phyloP scores from a whole-genome alignment of 2,888 invertebrate genomes.

The Orgyia antiqua region DNA sequence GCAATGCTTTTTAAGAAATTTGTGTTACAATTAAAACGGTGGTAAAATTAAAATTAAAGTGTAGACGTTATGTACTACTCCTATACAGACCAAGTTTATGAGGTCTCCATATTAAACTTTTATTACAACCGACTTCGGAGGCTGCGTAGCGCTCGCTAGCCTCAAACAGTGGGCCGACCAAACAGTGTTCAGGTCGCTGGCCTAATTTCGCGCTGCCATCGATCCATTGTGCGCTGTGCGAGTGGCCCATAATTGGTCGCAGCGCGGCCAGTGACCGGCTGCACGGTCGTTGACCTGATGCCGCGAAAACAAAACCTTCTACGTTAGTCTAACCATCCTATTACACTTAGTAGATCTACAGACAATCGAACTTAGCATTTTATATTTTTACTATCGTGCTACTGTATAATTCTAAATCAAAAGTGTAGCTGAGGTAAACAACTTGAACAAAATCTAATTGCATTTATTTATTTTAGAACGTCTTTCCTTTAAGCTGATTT shows the following conservation, averaged over 20 bases:
- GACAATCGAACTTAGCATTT: background rate
- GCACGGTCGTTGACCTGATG: constrained; percentile 63
- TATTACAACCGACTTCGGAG: constrained; percentile 21
- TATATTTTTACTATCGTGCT: too few relatives aligned
- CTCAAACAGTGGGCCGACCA: constrained; percentile 26
- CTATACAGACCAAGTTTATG: background rate
- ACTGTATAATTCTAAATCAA: background rate
- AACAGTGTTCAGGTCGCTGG: constrained; percentile 53
- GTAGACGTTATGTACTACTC: too few relatives aligned
- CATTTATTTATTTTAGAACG: constrained; percentile 12
- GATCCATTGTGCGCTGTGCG: constrained; percentile 78
- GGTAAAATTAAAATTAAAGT: too few relatives aligned
- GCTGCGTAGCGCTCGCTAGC: constrained; percentile 30
- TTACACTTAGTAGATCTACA: constrained; percentile 25
- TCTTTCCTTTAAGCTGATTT: constrained; percentile 34
- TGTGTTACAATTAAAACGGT: too few relatives aligned
- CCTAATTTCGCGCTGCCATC: constrained; percentile 75
- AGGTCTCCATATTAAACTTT: constrained; percentile 4
- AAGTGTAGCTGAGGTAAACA: background rate
- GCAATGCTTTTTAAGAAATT: too few relatives aligned
- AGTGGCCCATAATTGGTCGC: constrained; percentile 78
- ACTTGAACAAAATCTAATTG: too few relatives aligned
- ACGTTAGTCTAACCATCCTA: constrained; percentile 32
- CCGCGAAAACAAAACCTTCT: constrained; percentile 74
- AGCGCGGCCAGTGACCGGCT: constrained; percentile 75